phyloP scores from a whole-genome alignment of 2,113 vertebrate genomes.

The Oostethus manadensis region DNA sequence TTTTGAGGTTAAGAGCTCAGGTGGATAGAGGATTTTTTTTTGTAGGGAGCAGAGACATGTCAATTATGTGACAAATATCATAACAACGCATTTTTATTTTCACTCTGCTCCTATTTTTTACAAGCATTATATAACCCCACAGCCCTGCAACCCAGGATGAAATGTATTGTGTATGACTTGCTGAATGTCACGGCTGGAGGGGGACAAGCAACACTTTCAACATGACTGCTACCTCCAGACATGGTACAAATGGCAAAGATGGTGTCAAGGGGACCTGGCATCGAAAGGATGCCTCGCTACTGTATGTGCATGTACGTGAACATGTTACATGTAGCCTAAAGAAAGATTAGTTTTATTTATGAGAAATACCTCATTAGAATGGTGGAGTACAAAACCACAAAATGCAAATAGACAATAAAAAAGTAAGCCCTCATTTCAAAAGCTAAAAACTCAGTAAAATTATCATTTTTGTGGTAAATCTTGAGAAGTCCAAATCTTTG shows the following conservation, averaged over 20 bases:
- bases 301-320: slow-evolving; percentile 10
- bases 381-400: slow-evolving; percentile 6
- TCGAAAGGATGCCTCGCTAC: slow-evolving; percentile 20
- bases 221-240: slow-evolving; percentile 46
- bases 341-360: slow-evolving; percentile 16
- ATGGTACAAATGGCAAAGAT: slow-evolving; percentile 45
- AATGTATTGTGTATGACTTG: slow-evolving; percentile 22
- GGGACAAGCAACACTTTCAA: slow-evolving; percentile 37
- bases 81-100: slow-evolving; percentile 46
- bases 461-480: too few relatives aligned
- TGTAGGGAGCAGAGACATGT: slow-evolving; percentile 6
- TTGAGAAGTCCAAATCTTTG: too few relatives aligned
- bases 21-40: neutral
- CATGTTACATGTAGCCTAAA: slow-evolving; percentile 23
- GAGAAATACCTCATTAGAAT: slow-evolving; percentile 19
- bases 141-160: slow-evolving; percentile 20
- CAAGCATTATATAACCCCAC: slow-evolving; percentile 16
- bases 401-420: neutral
- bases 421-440: too few relatives aligned
- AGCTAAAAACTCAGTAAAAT: too few relatives aligned
- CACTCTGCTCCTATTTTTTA: slow-evolving; percentile 24
- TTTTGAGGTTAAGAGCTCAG: slow-evolving; percentile 13
- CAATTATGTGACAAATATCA: slow-evolving; percentile 30
- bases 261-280: slow-evolving; percentile 57
- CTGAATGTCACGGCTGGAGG: slow-evolving; percentile 43